A percentile compares a stretch with the other conserved stretches of the same genome.
Evolutionary conservation across 2,888 invertebrate species (phyloP).

Genomic region (Microdon myrmicae): DNA sequence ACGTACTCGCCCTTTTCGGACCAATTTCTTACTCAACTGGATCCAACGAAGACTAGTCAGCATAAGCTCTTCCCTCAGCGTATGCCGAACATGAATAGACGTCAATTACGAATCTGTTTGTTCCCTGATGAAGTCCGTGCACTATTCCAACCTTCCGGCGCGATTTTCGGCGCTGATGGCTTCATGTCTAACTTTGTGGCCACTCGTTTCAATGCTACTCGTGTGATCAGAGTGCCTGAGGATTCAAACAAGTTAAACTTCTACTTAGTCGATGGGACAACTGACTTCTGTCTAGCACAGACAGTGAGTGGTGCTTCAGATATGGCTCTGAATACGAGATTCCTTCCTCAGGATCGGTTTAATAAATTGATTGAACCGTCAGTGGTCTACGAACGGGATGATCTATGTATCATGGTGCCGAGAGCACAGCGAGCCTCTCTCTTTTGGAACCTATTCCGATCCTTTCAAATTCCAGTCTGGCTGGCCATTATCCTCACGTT

Average conservation of each 20-base stretch:
- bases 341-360: constrained; percentile 68
- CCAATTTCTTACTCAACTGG: constrained; percentile 63
- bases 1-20: constrained; percentile 69
- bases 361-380: constrained; percentile 69
- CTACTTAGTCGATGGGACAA: constrained; percentile 26
- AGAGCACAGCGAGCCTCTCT: constrained; percentile 68
- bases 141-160: constrained; percentile 56
- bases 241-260: constrained; percentile 10
- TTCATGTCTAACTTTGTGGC: constrained; percentile 66
- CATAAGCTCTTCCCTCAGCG: constrained; percentile 59
- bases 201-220: constrained; percentile 68
- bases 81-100: constrained; percentile 61
- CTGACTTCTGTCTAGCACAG: constrained; percentile 58
- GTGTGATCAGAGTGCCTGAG: constrained; percentile 57
- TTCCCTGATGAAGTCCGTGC: constrained; percentile 66
- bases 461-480: constrained; percentile 62
- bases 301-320: constrained; percentile 63
- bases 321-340: constrained; percentile 69
- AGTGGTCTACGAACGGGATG: constrained; percentile 69
- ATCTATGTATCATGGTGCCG: constrained; percentile 70
- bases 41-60: constrained; percentile 33
- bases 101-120: constrained; percentile 60
- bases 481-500: constrained; percentile 54
- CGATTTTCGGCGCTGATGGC: constrained; percentile 65
- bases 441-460: constrained; percentile 66